phyloP scores from a whole-genome alignment of 1,140 invertebrate genomes.

The Psilanteris sp. region DNA sequence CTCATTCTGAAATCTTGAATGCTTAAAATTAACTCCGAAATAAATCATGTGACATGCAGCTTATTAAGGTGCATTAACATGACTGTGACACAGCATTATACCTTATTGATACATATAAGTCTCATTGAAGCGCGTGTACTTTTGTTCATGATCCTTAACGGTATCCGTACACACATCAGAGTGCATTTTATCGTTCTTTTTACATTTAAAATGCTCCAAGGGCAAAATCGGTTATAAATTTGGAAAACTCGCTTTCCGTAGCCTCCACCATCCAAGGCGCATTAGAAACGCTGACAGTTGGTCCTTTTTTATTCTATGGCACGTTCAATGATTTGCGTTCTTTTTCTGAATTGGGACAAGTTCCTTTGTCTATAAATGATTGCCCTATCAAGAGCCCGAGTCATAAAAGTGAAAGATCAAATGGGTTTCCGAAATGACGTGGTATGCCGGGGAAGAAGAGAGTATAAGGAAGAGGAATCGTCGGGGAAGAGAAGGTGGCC shows the following conservation, averaged over 20 bases:
- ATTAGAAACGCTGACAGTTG: background rate
- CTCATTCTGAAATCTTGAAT: no score
- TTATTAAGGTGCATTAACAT: no score
- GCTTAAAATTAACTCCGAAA: no score
- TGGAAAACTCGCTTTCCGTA: slow-evolving; percentile 19
- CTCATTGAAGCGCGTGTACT: no score
- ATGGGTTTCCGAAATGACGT: slow-evolving; percentile 33
- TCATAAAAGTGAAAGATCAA: slow-evolving; percentile 53
- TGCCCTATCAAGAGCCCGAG: slow-evolving; percentile 4
- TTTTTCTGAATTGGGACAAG: slow-evolving; percentile 20
- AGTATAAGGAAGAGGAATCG: background rate
- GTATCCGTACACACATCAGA: no score
- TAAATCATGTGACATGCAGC: no score
- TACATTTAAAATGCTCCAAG: no score
- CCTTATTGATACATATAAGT: no score
- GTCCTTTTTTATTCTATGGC: background rate
- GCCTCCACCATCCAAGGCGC: background rate
- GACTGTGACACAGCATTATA: no score
- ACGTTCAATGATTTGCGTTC: slow-evolving; percentile 7
- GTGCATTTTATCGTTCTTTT: no score
- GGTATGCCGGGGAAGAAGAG: slow-evolving; percentile 10
- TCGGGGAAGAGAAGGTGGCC: slow-evolving; percentile 17
- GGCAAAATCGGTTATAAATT: slow-evolving; percentile 1
- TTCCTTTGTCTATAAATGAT: slow-evolving; percentile 18
- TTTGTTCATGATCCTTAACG: no score